Percentiles rank a stretch among this genome's conserved stretches.
Conservation (phyloP, 2,113 vertebrate species). For the Psammodynastes pulverulentus region DNA sequence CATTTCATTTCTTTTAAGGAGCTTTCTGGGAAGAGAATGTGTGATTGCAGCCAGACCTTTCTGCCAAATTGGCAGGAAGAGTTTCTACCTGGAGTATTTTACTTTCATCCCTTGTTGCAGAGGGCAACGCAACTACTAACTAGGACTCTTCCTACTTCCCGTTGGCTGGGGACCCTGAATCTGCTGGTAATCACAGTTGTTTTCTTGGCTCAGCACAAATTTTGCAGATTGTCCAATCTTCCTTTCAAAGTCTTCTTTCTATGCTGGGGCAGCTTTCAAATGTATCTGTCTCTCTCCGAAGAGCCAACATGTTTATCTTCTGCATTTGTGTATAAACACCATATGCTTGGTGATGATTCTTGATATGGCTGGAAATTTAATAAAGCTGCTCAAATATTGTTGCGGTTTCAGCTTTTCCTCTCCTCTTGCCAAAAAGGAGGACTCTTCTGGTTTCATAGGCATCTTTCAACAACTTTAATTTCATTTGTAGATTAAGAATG, state of each 20-base stretch:
- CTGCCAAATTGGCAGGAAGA: not conserved
- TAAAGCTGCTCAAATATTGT: constrained; percentile 83
- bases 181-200: not conserved
- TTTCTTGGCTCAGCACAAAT: not conserved
- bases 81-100: not conserved
- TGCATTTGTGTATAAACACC: not conserved
- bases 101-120: not conserved
- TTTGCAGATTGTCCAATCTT: not conserved
- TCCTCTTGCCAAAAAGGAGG: constrained; percentile 69
- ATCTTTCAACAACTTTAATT: constrained; percentile 88
- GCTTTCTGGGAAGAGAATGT: not conserved
- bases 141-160: not conserved
- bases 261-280: not conserved
- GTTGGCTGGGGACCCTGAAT: not conserved
- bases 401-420: constrained; percentile 73
- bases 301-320: not conserved
- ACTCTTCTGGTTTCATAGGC: constrained; percentile 71
- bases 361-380: constrained; percentile 81
- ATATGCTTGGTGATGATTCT: constrained; percentile 57
- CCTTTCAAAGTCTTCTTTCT: not conserved
- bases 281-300: not conserved
- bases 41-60: not conserved
- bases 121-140: not conserved
- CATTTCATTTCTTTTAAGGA: not conserved
- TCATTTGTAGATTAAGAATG: constrained; percentile 80